A percentile compares a stretch with the other conserved stretches of the same genome.
Evolutionary conservation across 2,797 vertebrate species (phyloP).

Genomic region (Psittacula echo): DNA sequence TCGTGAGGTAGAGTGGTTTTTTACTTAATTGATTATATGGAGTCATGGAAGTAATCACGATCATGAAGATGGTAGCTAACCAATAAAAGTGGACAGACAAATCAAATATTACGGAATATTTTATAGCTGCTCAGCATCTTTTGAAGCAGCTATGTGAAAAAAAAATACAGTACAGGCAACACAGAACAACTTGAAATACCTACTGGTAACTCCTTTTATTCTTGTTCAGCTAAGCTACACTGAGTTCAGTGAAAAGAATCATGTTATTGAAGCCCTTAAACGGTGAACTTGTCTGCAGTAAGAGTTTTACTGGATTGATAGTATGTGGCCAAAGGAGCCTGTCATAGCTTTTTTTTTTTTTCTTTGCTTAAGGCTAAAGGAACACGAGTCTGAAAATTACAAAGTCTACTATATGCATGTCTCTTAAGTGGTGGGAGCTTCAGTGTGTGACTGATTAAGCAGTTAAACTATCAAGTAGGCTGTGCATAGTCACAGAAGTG

Average conservation of each 20-base stretch:
- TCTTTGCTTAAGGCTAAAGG: not conserved
- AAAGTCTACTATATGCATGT: not conserved
- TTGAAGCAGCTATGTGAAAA: not conserved
- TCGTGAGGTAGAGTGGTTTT: not conserved
- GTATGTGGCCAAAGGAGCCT: not conserved
- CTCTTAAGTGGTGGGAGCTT: not conserved
- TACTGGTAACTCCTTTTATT: not conserved
- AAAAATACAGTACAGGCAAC: not conserved
- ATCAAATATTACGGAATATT: not conserved
- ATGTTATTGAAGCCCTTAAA: not conserved
- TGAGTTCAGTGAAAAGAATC: not conserved
- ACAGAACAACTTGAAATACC: not conserved
- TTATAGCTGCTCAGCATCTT: not conserved
- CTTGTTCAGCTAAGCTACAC: not conserved
- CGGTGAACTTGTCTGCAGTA: not conserved
- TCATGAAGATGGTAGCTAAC: not conserved
- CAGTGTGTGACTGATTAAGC: not conserved
- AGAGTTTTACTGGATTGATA: not conserved
- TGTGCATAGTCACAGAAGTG: not conserved
- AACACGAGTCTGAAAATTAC: not conserved
- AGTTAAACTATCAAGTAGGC: not conserved
- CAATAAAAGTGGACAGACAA: not conserved
- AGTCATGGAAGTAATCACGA: accelerated
- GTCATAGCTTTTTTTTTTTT: not conserved
- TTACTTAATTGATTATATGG: not conserved